These are phyloP conservation scores for Moxostoma hubbsi DNA, from an alignment of 2,797 vertebrate genomes.

Conservation along the genomic window DNA sequence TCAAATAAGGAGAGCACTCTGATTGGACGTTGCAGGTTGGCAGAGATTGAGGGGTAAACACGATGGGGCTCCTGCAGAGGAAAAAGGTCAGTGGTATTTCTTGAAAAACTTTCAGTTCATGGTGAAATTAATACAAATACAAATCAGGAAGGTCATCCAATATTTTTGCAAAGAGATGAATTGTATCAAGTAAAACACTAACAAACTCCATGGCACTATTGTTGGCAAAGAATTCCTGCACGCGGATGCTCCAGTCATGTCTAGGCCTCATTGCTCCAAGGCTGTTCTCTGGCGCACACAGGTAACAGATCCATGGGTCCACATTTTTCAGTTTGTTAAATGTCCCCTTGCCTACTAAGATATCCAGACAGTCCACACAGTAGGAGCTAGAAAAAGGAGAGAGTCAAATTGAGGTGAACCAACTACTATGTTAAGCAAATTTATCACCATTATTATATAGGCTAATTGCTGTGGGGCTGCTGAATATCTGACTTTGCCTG, in stretches of 20 bases:
- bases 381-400: conserved; percentile 80
- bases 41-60: conserved; percentile 87
- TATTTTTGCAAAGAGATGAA: not conserved
- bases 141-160: not conserved
- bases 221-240: conserved; percentile 89
- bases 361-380: conserved; percentile 88
- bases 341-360: conserved; percentile 81
- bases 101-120: not conserved
- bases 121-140: not conserved
- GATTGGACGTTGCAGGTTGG: conserved; percentile 81
- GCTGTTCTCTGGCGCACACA: conserved; percentile 82
- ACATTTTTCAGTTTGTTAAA: conserved; percentile 77
- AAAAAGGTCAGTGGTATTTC: conserved; percentile 1
- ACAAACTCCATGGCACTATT: conserved; percentile 87
- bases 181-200: conserved; percentile 42
- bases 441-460: no score
- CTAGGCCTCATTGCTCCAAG: conserved; percentile 80
- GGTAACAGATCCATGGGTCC: conserved; percentile 93
- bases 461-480: no score
- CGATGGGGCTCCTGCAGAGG: conserved; percentile 85
- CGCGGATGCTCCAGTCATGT: conserved; percentile 86
- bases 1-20: conserved; percentile 91
- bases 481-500: no score
- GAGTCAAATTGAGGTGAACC: not conserved
- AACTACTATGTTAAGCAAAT: no score